phyloP scores from a whole-genome alignment of 2,113 vertebrate species.

The Enhydra lutris region DNA sequence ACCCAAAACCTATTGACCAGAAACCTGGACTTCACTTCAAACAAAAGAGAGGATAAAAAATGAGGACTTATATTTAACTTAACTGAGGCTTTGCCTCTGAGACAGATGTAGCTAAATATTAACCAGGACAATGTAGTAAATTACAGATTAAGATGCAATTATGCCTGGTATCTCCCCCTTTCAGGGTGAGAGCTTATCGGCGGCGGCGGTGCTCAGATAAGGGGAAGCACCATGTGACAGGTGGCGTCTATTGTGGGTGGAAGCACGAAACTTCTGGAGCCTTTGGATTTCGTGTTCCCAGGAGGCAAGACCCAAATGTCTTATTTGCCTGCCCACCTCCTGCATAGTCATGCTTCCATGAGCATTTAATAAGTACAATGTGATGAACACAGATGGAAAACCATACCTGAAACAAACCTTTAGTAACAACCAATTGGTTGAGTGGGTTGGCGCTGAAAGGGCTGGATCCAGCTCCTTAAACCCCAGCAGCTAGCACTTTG shows the following conservation, averaged over 20 bases:
- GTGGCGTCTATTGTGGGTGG: conserved; percentile 6
- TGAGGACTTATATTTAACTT: conserved; percentile 49
- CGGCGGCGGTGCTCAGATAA: conserved; percentile 16
- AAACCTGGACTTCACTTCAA: conserved; percentile 43
- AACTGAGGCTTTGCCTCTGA: conserved; percentile 51
- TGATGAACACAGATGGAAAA: conserved; percentile 34
- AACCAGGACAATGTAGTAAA: conserved; percentile 52
- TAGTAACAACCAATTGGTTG: not conserved
- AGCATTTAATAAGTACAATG: conserved; percentile 26
- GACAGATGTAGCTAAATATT: conserved; percentile 68
- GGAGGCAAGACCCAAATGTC: conserved; percentile 37
- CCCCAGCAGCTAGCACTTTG: not conserved
- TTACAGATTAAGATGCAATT: conserved; percentile 69
- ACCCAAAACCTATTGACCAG: not conserved
- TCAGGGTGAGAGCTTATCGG: conserved; percentile 58
- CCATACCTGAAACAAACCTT: conserved; percentile 24
- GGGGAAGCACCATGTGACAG: conserved; percentile 20
- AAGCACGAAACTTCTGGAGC: conserved; percentile 52
- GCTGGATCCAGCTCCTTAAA: not conserved
- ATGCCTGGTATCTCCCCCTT: conserved; percentile 38
- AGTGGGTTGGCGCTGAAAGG: not conserved
- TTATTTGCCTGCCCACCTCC: conserved; percentile 36
- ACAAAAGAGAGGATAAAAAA: conserved; percentile 52
- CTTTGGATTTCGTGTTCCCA: conserved; percentile 32
- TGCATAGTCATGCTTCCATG: conserved; percentile 47